Base-by-base conservation (phyloP, 53 echinoderm and acorn worm genomes). In the Holothuria scabra region DNA sequence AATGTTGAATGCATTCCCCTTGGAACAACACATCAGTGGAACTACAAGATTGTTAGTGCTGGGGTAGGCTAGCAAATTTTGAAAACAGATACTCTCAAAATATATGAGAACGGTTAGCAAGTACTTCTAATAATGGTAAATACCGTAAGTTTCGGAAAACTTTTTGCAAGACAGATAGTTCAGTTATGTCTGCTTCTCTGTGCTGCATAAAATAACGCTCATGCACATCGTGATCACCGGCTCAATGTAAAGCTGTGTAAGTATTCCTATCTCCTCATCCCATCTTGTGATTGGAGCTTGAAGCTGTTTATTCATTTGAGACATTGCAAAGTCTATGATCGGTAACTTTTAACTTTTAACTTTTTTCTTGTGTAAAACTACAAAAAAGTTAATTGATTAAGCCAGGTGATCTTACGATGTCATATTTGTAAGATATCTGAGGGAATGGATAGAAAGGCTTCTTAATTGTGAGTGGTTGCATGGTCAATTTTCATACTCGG, bases 381-480 rank as follows among this genome's bases (percentile, higher is more conserved):
- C 65, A 65, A 65, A 65, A 21, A 60, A 60, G 35, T 35, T 35
- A 65, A 25, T 65, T 65, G 26, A 31, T 65, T 65, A 31, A 65
- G 25, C 30, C 25, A 65, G 65, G 65, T 65, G 21, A 65, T 65
- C 21, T 65, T 65, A 22, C n/a, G n/a, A n/a, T n/a, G n/a, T n/a
- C n/a, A n/a, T n/a, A n/a, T n/a, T n/a, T n/a, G n/a, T n/a, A n/a
- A 65, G 65, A 65, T 65, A 65, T 65, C 65, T 65, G 26, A 65
- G 26, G 65, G 65, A 65, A 31, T 65, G 65, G 65, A 65, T 25
- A 28, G 65, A 65, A 65, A 65, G 65, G 26, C 65, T 65, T 65
- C 65, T 25, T 65, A 60, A 60, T 60, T 60, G 65, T 25, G 65
- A 25, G 8, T 65, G 25, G 9, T 65, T 25, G 65, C 65, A 65